phyloP scores from a whole-genome alignment of 2,113 vertebrate genomes.

The Neotragus moschatus region DNA sequence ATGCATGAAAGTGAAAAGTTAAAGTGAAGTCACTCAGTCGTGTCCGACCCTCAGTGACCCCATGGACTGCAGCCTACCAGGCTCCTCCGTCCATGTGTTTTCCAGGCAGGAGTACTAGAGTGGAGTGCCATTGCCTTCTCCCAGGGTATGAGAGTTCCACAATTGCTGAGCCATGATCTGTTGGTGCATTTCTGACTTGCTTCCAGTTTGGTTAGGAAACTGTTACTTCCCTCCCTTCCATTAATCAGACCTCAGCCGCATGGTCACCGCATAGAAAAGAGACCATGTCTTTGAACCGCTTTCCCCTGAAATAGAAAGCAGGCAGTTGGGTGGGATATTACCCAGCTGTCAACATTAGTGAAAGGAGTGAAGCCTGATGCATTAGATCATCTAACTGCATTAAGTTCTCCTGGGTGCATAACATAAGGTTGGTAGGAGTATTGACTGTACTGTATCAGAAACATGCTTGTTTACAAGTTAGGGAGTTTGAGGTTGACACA shows the following conservation, averaged over 20 bases:
- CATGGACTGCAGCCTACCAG: no score
- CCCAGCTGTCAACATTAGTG: not conserved
- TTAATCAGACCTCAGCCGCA: not conserved
- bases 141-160: rapidly evolving
- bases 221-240: not conserved
- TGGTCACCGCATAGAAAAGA: not conserved
- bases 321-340: not conserved
- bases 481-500: not conserved
- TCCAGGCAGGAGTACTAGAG: no score
- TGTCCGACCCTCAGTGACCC: no score
- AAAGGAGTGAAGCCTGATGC: not conserved
- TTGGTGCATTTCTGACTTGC: not conserved
- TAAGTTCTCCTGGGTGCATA: not conserved
- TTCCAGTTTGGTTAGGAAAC: not conserved
- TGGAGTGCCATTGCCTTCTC: no score
- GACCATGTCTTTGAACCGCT: not conserved
- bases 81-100: no score
- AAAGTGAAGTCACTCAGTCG: no score
- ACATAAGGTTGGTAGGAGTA: not conserved
- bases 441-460: not conserved
- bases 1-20: no score
- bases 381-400: not conserved
- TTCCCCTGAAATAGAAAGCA: not conserved
- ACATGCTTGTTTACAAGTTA: not conserved
- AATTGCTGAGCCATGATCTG: not conserved